Percentiles rank a stretch among this genome's conserved stretches.
phyloP scores from a whole-genome alignment of 2,888 invertebrate species.

The Malachius bipustulatus region DNA sequence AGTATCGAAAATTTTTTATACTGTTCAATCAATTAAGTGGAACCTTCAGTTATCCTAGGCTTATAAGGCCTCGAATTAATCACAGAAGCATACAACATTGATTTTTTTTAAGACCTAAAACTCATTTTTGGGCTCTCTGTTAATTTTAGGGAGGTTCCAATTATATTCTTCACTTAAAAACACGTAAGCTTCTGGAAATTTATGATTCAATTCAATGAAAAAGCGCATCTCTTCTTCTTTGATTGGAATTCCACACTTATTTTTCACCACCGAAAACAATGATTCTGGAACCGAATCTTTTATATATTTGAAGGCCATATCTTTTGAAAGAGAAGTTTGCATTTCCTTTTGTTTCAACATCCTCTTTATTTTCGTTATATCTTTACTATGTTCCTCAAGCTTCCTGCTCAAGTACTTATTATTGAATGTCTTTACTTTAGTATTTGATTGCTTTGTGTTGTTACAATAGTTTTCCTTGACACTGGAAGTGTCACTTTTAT shows the following conservation, averaged over 20 bases:
- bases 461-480: too few species aligned
- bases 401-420: slow-evolving; percentile 27
- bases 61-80: too few species aligned
- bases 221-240: slow-evolving; percentile 29
- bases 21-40: too few species aligned
- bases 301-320: slow-evolving; percentile 23
- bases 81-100: too few species aligned
- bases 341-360: slow-evolving; percentile 24
- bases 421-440: slow-evolving; percentile 10
- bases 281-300: slow-evolving; percentile 27
- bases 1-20: too few species aligned
- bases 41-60: too few species aligned
- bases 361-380: slow-evolving; percentile 30
- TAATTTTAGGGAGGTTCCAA: slow-evolving; percentile 31
- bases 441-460: slow-evolving; percentile 1
- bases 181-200: slow-evolving; percentile 30
- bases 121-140: too few species aligned
- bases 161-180: slow-evolving; percentile 28
- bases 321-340: slow-evolving; percentile 16
- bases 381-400: slow-evolving; percentile 30
- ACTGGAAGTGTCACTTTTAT: too few species aligned
- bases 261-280: slow-evolving; percentile 27
- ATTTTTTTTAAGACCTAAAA: too few species aligned
- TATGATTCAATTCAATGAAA: slow-evolving; percentile 28
- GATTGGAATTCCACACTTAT: slow-evolving; percentile 25